Evolutionary conservation across 2,113 vertebrate species (phyloP), one percentile per base, ranked within the genome.

Genomic region (Bungarus multicinctus): DNA sequence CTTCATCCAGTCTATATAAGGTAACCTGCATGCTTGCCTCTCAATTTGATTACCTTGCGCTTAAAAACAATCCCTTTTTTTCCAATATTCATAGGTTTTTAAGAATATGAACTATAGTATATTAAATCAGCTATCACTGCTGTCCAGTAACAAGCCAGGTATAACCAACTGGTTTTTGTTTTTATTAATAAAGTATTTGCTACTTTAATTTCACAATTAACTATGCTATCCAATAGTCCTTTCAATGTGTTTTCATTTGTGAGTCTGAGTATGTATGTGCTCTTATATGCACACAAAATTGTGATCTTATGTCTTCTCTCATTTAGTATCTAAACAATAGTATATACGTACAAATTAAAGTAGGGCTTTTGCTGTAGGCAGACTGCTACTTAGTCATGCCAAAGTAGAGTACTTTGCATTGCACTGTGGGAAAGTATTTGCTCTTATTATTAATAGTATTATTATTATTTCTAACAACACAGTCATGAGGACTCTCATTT

Each of bases 391-490:
- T 88, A 30, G 34, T 14, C 88, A 25, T 47, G 7, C 47, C 47
- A 47, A 47, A 47, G 50, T 10, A 69, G 12, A 54, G 90, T 54
- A 89, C 81, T 92, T 93, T 90, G 81, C 2, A 53, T 88, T 64
- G 64, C 54, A 64, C 11, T 89, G 50, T 23, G 92, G 57, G n/a
- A 87, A 39, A 47, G 94, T 94, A 60, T 94, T 45, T 58, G 69
- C 93, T 39, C 94, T n/a, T n/a, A 64, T 64, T 69, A n/a, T n/a
- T 69, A 69, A 69, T n/a, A 69, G 4, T 69, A n/a, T 69, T 64
- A 64, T 64, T 64, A 93, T 96, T 96, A 94, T 92, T 91, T 90
- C 93, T 91, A 94, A 1, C 27, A 87, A 88, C 47, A 47, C 94
- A 91, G 90, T 69, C 86, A 91, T 94, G 58, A 94, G 69, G 94